phyloP scores from a whole-genome alignment of 64 coral and sea anemone genomes.

The Pachyseris speciosa region DNA sequence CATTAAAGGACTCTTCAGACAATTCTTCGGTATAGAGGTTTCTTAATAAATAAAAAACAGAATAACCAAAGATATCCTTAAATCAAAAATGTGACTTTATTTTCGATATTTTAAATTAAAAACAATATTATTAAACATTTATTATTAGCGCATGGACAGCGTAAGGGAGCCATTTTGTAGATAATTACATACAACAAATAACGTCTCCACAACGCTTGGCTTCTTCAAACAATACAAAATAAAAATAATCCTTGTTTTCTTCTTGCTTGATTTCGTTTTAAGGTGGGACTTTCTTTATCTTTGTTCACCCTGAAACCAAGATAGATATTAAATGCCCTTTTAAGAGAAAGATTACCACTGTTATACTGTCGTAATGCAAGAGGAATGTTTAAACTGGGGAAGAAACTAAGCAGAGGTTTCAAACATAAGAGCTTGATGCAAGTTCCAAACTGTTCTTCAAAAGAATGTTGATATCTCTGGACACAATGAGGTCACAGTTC shows the following conservation, averaged over 20 bases:
- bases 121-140: not conserved
- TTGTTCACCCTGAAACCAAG: not conserved
- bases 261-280: slow-evolving; percentile 2
- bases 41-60: not conserved
- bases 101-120: not conserved
- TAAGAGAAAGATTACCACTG: too few species aligned
- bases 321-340: too few species aligned
- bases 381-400: too few species aligned
- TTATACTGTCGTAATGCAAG: too few species aligned
- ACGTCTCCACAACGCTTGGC: not conserved
- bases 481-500: too few species aligned
- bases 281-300: not conserved
- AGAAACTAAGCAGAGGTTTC: too few species aligned
- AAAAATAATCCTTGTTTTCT: not conserved
- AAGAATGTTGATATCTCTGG: too few species aligned
- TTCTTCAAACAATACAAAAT: not conserved
- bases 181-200: not conserved
- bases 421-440: too few species aligned
- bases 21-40: too few species aligned
- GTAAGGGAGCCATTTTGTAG: not conserved
- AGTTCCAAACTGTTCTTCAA: too few species aligned
- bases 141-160: not conserved
- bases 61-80: not conserved
- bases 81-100: slow-evolving; percentile 34
- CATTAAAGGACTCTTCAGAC: too few species aligned